Evolutionary conservation across 2,888 invertebrate species (phyloP).

Genomic region (Phytoseiulus persimilis): DNA sequence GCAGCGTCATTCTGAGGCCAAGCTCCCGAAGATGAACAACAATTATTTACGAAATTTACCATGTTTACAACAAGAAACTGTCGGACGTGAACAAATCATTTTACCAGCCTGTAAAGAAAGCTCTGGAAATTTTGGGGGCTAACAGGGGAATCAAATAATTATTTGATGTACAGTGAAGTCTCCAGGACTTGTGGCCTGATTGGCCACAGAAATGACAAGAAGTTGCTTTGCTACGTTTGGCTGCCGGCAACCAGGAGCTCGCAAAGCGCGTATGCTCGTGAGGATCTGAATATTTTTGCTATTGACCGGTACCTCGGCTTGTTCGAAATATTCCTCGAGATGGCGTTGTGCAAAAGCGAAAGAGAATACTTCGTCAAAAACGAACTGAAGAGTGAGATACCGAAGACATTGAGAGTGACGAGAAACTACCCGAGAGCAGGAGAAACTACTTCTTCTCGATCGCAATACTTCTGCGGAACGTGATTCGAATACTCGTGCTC

Average conservation of each 20-base stretch:
- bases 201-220: not conserved
- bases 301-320: not conserved
- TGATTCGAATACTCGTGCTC: no score
- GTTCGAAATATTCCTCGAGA: not conserved
- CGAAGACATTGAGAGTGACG: no score
- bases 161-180: not conserved
- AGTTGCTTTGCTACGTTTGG: not conserved
- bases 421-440: no score
- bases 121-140: not conserved
- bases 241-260: not conserved
- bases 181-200: not conserved
- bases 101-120: not conserved
- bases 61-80: not conserved
- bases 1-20: not conserved
- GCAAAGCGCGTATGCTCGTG: not conserved
- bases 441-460: no score
- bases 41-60: not conserved
- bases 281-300: constrained; percentile 5
- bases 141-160: not conserved
- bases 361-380: not conserved
- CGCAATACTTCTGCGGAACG: no score
- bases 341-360: not conserved
- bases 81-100: not conserved
- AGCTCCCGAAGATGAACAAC: not conserved
- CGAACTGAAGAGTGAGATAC: no score